Base-by-base conservation (phyloP, 2,113 vertebrate genomes). In the Sphyrna mokarran region DNA sequence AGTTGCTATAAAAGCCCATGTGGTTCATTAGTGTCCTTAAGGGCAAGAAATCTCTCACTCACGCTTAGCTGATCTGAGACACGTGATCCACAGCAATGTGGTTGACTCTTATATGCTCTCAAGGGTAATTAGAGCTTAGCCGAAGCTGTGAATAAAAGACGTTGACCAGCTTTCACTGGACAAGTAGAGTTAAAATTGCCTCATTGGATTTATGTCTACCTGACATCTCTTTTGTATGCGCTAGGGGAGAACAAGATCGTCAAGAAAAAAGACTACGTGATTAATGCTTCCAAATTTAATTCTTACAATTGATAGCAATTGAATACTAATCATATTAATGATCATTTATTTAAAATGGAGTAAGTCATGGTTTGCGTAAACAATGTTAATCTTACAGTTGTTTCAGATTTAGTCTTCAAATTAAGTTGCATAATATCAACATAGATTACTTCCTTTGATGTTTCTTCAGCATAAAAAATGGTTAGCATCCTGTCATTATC, bases 271-370 rank as follows among this genome's bases (percentile, higher is more conserved):
- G 58, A 58, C 37, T 48, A 43, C 7, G 43, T 72, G n/a, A 18
- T 80, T n/a, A 33, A 80, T 80, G 78, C n/a, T 80, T n/a, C 29
- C 86, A 89, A 58, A 61, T 89, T 58, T 89, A 89, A 89, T 89
- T 58, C 10, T 33, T 29, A 58, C 48, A 58, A 33, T 48, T 10
- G 23, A 58, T 89, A 23, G 22, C 58, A 10, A 8, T 89, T 58
- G 86, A 89, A 89, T 58, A 89, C 48, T 11, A 87, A 11, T 29
- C 85, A 87, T n/a, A 37, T 9, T 29, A 58, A 58, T 13, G 23
- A 89, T 58, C 86, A 20, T 58, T 58, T 29, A 4, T 58, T 61
- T 90, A 61, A 90, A 29, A 26, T 90, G 87, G 54, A 61, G 48
- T 90, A 90, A 61, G 14, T 18, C 54, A 13, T 54, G 13, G 54